These are phyloP conservation scores for Lepidothrix coronata DNA, from an alignment of 2,113 vertebrate genomes.

Conservation along the genomic window DNA sequence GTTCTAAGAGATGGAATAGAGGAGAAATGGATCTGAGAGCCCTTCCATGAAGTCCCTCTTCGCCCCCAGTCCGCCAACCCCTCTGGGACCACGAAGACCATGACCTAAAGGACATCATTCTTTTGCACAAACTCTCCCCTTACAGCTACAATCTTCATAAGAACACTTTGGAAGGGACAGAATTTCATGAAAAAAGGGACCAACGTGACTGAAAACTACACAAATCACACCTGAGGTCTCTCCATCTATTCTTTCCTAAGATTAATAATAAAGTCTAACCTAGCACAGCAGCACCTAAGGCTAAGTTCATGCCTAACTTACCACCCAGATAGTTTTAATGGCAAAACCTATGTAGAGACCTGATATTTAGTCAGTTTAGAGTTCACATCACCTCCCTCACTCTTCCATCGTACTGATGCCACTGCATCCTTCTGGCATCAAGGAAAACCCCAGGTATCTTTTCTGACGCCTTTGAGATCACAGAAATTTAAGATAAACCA, in stretches of 20 bases:
- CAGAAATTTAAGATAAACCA: conserved; percentile 19
- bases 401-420: background rate
- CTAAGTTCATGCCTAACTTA: background rate
- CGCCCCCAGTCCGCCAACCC: background rate
- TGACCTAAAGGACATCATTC: background rate
- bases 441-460: background rate
- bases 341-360: background rate
- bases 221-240: background rate
- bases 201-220: background rate
- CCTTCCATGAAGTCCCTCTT: background rate
- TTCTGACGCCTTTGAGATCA: conserved; percentile 16
- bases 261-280: background rate
- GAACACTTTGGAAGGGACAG: background rate
- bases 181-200: background rate
- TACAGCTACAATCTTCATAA: background rate
- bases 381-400: background rate
- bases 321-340: background rate
- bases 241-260: background rate
- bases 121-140: background rate
- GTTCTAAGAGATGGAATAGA: background rate
- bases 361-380: background rate
- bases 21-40: background rate
- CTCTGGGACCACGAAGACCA: accelerated
- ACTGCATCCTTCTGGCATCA: background rate
- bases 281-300: background rate